These are phyloP conservation scores for Kradibia gibbosae DNA, from an alignment of 1,140 invertebrate species.

Conservation along the genomic window DNA sequence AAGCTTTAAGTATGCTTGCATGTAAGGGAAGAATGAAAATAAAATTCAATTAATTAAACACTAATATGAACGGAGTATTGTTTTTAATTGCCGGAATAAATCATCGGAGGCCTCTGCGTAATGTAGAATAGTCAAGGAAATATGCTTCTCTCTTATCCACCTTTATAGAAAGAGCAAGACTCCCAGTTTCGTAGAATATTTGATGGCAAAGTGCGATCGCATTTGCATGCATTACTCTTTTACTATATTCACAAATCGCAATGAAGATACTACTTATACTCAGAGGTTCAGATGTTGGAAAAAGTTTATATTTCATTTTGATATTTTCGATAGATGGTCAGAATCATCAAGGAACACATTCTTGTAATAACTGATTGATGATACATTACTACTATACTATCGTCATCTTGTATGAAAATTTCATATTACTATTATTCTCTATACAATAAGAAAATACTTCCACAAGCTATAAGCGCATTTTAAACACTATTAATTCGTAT, in stretches of 20 bases:
- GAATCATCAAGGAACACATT: too few species aligned
- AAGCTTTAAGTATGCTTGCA: too few species aligned
- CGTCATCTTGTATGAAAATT: too few species aligned
- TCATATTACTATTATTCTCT: too few species aligned
- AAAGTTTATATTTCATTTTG: neutral
- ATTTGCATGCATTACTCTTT: conserved; percentile 18
- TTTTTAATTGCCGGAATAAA: conserved; percentile 23
- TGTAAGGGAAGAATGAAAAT: neutral
- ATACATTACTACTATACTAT: too few species aligned
- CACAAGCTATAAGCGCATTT: too few species aligned
- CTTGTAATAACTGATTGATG: too few species aligned
- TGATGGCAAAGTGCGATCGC: neutral
- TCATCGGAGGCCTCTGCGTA: neutral
- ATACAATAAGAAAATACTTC: too few species aligned
- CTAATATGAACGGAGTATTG: conserved; percentile 31
- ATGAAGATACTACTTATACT: neutral
- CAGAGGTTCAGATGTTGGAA: neutral
- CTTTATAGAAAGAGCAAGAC: neutral
- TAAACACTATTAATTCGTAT: too few species aligned
- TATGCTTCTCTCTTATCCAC: neutral
- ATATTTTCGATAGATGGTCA: neutral
- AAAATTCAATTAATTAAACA: conserved; percentile 39
- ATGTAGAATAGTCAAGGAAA: neutral
- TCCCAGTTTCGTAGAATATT: neutral
- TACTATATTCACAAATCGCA: neutral